Conservation (phyloP, 2,797 vertebrate species). For the Myotis myotis region DNA sequence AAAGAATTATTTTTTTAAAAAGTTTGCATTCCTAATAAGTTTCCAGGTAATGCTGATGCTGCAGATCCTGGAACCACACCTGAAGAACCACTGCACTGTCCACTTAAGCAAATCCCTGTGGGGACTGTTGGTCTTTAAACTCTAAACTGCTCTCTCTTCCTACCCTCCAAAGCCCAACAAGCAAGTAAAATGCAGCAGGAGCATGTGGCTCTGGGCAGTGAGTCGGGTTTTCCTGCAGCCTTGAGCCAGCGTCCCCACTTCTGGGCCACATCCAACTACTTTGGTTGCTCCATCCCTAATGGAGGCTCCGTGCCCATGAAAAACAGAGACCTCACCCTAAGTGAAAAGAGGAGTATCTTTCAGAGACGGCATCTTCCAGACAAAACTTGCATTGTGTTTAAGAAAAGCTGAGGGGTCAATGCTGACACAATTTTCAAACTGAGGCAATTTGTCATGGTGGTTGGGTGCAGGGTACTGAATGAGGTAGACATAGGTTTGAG, state of each 20-base stretch:
- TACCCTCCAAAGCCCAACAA: background rate
- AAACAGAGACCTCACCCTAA: background rate
- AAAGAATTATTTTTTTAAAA: too few relatives aligned
- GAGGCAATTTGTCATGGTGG: background rate
- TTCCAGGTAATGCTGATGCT: background rate
- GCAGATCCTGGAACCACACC: background rate
- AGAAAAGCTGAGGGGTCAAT: background rate
- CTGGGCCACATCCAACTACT: background rate
- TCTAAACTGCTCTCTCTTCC: background rate
- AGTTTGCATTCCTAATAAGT: background rate
- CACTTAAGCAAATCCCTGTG: background rate
- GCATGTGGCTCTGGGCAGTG: background rate
- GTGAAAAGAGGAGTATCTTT: background rate
- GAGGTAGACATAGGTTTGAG: background rate
- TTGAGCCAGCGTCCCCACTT: background rate
- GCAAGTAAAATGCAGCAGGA: background rate
- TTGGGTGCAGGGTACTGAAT: background rate
- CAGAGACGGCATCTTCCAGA: background rate
- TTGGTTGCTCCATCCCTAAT: background rate
- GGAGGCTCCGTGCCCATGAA: background rate
- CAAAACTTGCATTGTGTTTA: background rate
- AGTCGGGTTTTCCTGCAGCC: slow-evolving; percentile 36
- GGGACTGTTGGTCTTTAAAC: background rate
- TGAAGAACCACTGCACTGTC: background rate
- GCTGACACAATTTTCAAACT: background rate